Conservation (phyloP, 2,888 invertebrate species). For the Hirtodrosophila confusa region DNA sequence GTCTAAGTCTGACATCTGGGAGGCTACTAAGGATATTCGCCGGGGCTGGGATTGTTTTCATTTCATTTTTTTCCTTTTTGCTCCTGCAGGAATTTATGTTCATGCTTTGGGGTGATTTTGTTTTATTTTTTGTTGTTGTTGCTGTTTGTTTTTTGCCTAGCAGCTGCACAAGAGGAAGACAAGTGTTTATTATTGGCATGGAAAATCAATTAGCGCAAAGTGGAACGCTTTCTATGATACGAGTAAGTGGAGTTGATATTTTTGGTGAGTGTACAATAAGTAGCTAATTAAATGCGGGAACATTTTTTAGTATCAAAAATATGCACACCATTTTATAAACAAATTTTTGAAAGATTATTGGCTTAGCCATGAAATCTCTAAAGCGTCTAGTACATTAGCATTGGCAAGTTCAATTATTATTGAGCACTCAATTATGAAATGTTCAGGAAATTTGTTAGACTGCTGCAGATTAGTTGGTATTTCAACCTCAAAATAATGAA, state of each 20-base stretch:
- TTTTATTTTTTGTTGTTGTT: conserved; percentile 5
- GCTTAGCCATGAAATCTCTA: background rate
- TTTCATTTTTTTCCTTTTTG: conserved; percentile 15
- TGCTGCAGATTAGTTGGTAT: too few species aligned
- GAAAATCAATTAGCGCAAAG: conserved; percentile 68
- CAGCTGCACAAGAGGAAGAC: conserved; percentile 14
- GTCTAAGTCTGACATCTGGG: background rate
- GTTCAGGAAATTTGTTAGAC: too few species aligned
- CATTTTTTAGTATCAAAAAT: conserved; percentile 37
- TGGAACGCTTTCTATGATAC: conserved; percentile 34
- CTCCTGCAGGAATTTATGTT: conserved; percentile 58
- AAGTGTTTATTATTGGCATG: conserved; percentile 68
- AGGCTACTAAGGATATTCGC: conserved; percentile 19
- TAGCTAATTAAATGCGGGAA: conserved; percentile 50
- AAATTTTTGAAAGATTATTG: conserved; percentile 2
- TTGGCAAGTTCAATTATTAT: too few species aligned
- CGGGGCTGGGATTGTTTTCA: conserved; percentile 40
- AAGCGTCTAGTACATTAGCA: background rate
- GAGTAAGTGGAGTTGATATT: background rate
- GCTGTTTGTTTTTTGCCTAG: conserved; percentile 4
- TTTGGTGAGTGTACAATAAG: conserved; percentile 28
- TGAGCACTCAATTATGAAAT: too few species aligned
- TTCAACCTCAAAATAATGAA: too few species aligned
- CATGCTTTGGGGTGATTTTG: conserved; percentile 18
- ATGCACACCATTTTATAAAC: conserved; percentile 18